Conservation (phyloP, 2,888 invertebrate species). For the Rhyacophila evoluta region DNA sequence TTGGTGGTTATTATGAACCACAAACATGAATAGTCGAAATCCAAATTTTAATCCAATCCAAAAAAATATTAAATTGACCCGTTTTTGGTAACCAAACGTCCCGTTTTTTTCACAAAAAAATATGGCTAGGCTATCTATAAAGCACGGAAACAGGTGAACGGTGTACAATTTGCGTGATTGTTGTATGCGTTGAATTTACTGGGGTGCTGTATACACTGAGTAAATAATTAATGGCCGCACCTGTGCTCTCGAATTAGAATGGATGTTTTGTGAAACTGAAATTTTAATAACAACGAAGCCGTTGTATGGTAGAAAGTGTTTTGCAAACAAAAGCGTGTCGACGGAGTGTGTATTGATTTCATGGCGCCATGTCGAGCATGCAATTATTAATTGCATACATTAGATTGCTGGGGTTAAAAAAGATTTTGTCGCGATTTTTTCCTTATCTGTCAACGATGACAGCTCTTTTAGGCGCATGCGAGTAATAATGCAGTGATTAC, state of each 20-base stretch:
- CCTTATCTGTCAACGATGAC: background rate
- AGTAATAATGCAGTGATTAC: no score
- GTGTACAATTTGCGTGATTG: background rate
- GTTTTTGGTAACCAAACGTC: no score
- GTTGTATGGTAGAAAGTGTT: conserved; percentile 19
- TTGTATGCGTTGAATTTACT: background rate
- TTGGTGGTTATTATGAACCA: no score
- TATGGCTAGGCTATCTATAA: no score
- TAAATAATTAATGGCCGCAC: conserved; percentile 5
- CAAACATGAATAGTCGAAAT: no score
- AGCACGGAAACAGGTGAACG: conserved; percentile 4
- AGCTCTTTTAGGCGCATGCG: background rate
- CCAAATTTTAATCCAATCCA: no score
- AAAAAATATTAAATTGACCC: no score
- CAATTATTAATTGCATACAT: conserved; percentile 3
- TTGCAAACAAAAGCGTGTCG: background rate
- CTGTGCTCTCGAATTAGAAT: conserved; percentile 19
- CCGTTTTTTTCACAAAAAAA: no score
- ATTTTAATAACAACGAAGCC: background rate
- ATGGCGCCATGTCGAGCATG: conserved; percentile 1
- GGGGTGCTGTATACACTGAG: background rate
- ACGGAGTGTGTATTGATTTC: background rate
- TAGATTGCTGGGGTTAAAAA: background rate
- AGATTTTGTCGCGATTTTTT: background rate
- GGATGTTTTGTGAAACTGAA: background rate